Evolutionary conservation across 2,888 invertebrate species (phyloP), one percentile per base, ranked within the genome.

Genomic region (Chrysodeixis includens): DNA sequence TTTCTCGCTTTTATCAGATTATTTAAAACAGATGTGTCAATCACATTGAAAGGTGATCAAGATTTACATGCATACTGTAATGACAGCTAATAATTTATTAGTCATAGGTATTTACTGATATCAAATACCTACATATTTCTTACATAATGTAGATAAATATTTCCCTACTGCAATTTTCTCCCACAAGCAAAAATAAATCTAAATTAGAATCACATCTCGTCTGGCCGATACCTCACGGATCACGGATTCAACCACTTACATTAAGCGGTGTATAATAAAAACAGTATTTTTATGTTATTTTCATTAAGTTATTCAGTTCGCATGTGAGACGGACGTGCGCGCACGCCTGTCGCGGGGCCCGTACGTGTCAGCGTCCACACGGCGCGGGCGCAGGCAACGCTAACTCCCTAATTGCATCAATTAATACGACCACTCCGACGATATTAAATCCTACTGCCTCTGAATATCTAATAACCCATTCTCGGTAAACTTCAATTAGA

Each of bases 391-490:
- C 71, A 79, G 77, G 83, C 76, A 80, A 74, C 78, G 73, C 74
- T 83, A 83, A 85, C 81, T 81, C 85, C 86, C 85, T 91, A 91
- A 91, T 89, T 87, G 76, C 87, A 83, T 83, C 88, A 88, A 90
- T 92, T 92, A 90, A 79, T 86, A 83, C 76, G 76, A 83, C 81
- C 83, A 86, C 79, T 87, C 86, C 83, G 62, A 74, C 63, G 79
- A 80, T 79, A 89, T 89, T 88, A 88, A 85, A 84, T 84, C 83
- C 83, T 86, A 89, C 89, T 79, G 86, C 83, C 67, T 67, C 83
- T 80, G 87, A 88, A 89, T 89, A 87, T 83, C 67, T 82, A 79
- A 88, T 88, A 83, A 83, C 74, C 51, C 49, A 70, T 85, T 83
- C 79, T 79, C 73, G 65, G 79, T 81, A 83, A 66, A 78, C 65